Conservation (phyloP, 2,888 invertebrate species). For the Argyresthia albistria region DNA sequence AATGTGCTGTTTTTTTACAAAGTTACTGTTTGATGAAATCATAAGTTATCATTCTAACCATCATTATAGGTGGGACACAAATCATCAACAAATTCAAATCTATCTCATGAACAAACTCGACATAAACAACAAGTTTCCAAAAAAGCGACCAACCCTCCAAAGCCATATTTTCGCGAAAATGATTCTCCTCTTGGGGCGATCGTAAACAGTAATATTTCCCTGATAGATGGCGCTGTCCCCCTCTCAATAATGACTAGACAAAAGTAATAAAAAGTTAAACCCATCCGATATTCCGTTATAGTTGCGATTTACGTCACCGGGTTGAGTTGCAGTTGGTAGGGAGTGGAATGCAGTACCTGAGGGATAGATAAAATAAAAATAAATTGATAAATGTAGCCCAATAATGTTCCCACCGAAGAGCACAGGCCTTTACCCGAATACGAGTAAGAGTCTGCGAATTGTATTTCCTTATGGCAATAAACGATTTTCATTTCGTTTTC, state of each 20-base stretch:
- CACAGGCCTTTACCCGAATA: too few species aligned
- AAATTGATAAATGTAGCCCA: too few species aligned
- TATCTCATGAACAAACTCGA: background rate
- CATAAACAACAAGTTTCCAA: background rate
- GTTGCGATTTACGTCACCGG: conserved; percentile 21
- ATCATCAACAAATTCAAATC: too few species aligned
- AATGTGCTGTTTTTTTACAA: too few species aligned
- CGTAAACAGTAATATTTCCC: conserved; percentile 23
- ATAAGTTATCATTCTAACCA: too few species aligned
- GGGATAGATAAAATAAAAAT: too few species aligned
- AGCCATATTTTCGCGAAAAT: background rate
- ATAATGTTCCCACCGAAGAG: too few species aligned
- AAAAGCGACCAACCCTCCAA: background rate
- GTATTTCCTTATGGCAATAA: too few species aligned
- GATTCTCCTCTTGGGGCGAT: background rate
- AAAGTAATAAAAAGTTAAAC: conserved; percentile 45
- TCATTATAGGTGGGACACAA: too few species aligned
- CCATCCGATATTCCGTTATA: conserved; percentile 34
- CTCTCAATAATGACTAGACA: conserved; percentile 29
- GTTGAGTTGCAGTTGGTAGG: conserved; percentile 7
- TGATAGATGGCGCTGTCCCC: conserved; percentile 22
- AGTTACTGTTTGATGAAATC: too few species aligned
- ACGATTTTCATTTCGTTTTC: too few species aligned
- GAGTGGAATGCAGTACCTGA: conserved; percentile 13
- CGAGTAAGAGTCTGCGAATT: too few species aligned